Evolutionary conservation across 2,888 invertebrate genomes (phyloP), one percentile per base, ranked within the genome.

Genomic region (Auanema freiburgensis): DNA sequence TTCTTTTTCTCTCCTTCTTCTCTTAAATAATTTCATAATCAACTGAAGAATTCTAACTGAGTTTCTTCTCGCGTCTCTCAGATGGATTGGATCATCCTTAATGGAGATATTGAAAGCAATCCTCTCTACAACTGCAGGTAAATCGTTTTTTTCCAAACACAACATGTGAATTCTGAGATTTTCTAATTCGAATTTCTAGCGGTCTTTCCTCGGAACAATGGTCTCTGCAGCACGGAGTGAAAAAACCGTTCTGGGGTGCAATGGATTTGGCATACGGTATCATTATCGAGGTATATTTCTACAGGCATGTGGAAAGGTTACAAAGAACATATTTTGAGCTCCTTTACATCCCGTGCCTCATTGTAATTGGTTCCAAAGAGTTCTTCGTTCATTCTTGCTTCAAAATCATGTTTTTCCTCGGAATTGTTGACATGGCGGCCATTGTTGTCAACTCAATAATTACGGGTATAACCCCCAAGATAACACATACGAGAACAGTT

Each of bases 271-370:
- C 21, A 5, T 46, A 46, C 21, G 46, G 46, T 46, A 46, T 46
- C 46, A 16, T 46, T 10, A 21, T 46, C 5, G 46, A 46, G 46
- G 46, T 46, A 5, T 33, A 5, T 5, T 33, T 8, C 33, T 8
- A 33, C 3, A 33, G 8, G 8, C 8, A 5, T 33, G 4, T 8
- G 33, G 8, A 33, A 33, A 3, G 8, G 3, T 46, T 10, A 46
- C 8, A 10, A 46, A 21, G 3, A 5, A 5, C 46, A 43, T 46
- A 65, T 70, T 11, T 55, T 18, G 1, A 55, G 40, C 3, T 46
- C 3, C 10, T 46, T 5, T 46, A 46, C 21, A 21, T 16, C 21
- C 46, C 21, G 3, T 46, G 46, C 21, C 16, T 46, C 5, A 21
- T 46, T 46, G 46, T 21, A 6, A 18, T 46, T 10, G 16, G 4